phyloP scores from a whole-genome alignment of 2,888 invertebrate species.

The Tromatobia lineatoria region DNA sequence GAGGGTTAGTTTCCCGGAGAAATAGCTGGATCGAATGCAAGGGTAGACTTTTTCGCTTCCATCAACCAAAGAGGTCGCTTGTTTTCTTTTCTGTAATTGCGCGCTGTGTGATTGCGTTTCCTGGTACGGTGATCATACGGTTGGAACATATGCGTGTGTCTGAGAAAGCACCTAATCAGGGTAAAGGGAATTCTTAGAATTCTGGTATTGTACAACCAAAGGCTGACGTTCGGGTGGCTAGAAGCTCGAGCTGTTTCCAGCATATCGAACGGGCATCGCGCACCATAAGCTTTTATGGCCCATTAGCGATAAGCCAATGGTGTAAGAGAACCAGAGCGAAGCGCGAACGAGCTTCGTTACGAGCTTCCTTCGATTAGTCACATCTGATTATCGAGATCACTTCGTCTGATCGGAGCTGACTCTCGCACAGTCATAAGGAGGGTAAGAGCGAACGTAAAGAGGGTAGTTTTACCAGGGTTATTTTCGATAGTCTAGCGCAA shows the following conservation, averaged over 20 bases:
- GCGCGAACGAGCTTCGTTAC: constrained; percentile 71
- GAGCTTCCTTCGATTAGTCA: constrained; percentile 73
- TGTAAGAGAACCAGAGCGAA: constrained; percentile 57
- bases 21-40: constrained; percentile 47
- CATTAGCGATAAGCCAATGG: constrained; percentile 68
- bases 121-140: constrained; percentile 19
- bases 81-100: constrained; percentile 63
- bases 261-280: constrained; percentile 65
- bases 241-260: constrained; percentile 31
- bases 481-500: constrained; percentile 4
- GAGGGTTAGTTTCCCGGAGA: constrained; percentile 41
- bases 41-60: constrained; percentile 1
- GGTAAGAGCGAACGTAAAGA: background rate
- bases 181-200: constrained; percentile 47
- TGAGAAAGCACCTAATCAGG: constrained; percentile 28
- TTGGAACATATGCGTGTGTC: background rate
- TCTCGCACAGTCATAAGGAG: constrained; percentile 44
- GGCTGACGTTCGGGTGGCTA: background rate
- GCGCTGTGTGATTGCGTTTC: constrained; percentile 48
- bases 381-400: constrained; percentile 70
- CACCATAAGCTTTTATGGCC: constrained; percentile 68
- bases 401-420: constrained; percentile 53
- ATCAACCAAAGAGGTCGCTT: background rate
- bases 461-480: constrained; percentile 23
- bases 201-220: constrained; percentile 7